These are phyloP conservation scores for Anarrhichthys ocellatus DNA, from an alignment of 2,113 vertebrate species.

Conservation along the genomic window DNA sequence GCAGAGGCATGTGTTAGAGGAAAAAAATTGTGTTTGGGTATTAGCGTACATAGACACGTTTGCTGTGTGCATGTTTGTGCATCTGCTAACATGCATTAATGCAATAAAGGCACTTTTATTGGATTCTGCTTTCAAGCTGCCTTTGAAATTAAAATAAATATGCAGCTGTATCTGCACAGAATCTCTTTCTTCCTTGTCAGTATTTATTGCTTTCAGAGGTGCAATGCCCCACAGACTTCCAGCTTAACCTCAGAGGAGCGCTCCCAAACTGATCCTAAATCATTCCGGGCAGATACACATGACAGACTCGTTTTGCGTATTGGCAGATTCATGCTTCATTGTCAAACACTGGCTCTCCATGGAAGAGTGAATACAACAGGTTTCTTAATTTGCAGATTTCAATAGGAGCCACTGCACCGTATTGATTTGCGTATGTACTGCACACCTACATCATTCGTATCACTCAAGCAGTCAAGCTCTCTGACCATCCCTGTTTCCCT, in stretches of 20 bases:
- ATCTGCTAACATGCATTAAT: conserved; percentile 67
- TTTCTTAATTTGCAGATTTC: conserved; percentile 61
- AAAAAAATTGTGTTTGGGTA: conserved; percentile 24
- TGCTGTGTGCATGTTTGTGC: conserved; percentile 52
- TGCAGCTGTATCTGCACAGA: conserved; percentile 67
- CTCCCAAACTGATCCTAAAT: conserved; percentile 72
- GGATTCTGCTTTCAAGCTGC: conserved; percentile 60
- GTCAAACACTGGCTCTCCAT: conserved; percentile 72
- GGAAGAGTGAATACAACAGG: conserved; percentile 49
- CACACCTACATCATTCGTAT: conserved; percentile 58
- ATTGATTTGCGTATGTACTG: conserved; percentile 47
- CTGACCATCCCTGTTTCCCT: background rate
- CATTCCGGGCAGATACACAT: conserved; percentile 73
- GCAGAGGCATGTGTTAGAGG: conserved; percentile 24
- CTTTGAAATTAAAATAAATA: conserved; percentile 80
- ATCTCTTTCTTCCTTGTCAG: conserved; percentile 77
- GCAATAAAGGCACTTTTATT: conserved; percentile 73
- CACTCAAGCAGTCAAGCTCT: conserved; percentile 36
- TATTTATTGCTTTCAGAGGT: conserved; percentile 71
- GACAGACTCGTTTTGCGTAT: conserved; percentile 71
- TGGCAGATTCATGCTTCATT: conserved; percentile 76
- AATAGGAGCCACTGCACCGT: conserved; percentile 36
- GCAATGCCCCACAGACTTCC: conserved; percentile 73
- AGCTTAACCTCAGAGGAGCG: conserved; percentile 76
- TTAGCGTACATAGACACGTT: conserved; percentile 29